These are phyloP conservation scores for Luscinia luscinia DNA, from an alignment of 2,797 vertebrate species.

Conservation along the genomic window DNA sequence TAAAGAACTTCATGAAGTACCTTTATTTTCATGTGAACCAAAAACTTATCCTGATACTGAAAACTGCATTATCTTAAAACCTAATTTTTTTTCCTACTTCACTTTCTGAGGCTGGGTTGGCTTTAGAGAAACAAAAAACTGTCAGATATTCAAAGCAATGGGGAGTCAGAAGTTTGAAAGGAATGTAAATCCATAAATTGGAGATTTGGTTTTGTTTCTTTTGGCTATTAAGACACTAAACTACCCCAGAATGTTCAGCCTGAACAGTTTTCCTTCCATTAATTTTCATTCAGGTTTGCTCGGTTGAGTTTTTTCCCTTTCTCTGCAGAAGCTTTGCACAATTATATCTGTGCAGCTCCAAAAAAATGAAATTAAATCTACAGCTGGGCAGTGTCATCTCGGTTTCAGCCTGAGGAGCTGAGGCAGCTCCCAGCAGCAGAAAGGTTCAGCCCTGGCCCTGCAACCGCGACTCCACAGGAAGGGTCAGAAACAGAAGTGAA, in stretches of 20 bases:
- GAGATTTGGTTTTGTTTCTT: not conserved
- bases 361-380: not conserved
- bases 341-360: not conserved
- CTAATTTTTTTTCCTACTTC: not conserved
- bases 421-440: not conserved
- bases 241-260: not conserved
- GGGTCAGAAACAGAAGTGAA: conserved; percentile 31
- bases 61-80: not conserved
- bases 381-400: not conserved
- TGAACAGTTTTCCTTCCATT: not conserved
- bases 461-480: not conserved
- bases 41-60: accelerated
- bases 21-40: not conserved
- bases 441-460: not conserved
- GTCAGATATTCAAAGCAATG: not conserved
- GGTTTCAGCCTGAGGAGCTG: not conserved
- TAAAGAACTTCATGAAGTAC: not conserved
- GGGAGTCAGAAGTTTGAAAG: not conserved
- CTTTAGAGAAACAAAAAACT: not conserved
- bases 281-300: not conserved
- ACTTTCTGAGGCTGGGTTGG: not conserved
- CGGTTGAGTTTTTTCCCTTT: accelerated
- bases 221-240: not conserved
- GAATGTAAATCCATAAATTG: not conserved
- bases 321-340: not conserved